Conservation (phyloP, 1,140 invertebrate genomes). For the Drosophila melanica region DNA sequence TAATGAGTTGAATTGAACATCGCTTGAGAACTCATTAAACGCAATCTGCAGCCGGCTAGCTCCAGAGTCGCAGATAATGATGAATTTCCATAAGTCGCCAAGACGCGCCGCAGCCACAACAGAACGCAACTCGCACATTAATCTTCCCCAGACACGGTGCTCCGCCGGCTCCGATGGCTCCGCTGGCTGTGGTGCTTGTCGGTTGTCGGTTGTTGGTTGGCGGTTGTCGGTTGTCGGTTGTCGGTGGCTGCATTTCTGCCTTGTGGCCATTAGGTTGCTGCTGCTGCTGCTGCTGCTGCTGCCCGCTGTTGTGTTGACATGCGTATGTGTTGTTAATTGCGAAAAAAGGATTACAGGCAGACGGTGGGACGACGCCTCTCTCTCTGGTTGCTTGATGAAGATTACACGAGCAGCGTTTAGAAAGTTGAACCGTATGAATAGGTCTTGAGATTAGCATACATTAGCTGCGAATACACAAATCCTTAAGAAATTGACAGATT, state of each 20-base stretch:
- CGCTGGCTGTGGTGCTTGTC: constrained; percentile 29
- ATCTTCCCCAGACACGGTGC: constrained; percentile 71
- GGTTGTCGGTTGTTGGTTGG: constrained; percentile 24
- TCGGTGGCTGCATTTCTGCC: constrained; percentile 27
- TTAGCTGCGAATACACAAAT: constrained; percentile 4
- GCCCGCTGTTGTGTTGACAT: constrained; percentile 72
- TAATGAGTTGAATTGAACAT: constrained; percentile 81
- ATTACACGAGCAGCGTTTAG: constrained; percentile 69
- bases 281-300: constrained; percentile 25
- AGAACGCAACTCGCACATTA: constrained; percentile 79
- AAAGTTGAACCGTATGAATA: constrained; percentile 74
- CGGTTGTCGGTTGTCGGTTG: constrained; percentile 15
- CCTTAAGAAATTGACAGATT: constrained; percentile 4
- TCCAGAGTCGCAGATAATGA: constrained; percentile 64
- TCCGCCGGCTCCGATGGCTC: constrained; percentile 27
- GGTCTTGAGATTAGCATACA: constrained; percentile 59
- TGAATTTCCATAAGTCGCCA: constrained; percentile 82
- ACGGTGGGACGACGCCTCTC: constrained; percentile 35
- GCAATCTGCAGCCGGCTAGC: constrained; percentile 34
- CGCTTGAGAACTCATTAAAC: constrained; percentile 80
- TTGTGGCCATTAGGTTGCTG: constrained; percentile 51
- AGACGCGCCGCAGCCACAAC: constrained; percentile 52
- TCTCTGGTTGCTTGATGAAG: constrained; percentile 48
- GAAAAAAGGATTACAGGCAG: constrained; percentile 71
- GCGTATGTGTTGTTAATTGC: constrained; percentile 83